Conservation (phyloP, 1,140 invertebrate species). For the Halictus rubicundus region DNA sequence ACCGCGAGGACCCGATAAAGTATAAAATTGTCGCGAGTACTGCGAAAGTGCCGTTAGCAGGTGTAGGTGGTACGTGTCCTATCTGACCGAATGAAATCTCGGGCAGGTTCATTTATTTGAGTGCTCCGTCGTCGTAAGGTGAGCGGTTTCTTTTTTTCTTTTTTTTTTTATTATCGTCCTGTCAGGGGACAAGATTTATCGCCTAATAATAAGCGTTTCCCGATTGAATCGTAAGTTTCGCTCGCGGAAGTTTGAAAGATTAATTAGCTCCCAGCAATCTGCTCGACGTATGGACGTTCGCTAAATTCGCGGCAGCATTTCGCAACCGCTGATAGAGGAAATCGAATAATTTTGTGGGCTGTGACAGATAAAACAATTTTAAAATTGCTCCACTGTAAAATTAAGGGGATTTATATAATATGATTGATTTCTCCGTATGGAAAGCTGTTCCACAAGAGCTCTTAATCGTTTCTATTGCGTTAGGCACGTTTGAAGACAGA, state of each 20-base stretch:
- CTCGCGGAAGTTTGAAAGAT: background rate
- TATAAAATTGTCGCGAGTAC: conserved; percentile 47
- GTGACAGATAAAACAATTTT: too few species aligned
- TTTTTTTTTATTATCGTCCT: conserved; percentile 21
- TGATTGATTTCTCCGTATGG: too few species aligned
- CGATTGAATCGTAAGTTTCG: background rate
- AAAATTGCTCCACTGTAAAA: too few species aligned
- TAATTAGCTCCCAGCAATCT: background rate
- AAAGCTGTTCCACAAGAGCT: too few species aligned
- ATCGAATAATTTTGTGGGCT: too few species aligned
- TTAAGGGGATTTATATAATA: too few species aligned
- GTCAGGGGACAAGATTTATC: background rate
- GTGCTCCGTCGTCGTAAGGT: conserved; percentile 36
- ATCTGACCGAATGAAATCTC: conserved; percentile 54
- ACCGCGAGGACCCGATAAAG: conserved; percentile 47
- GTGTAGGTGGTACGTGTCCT: conserved; percentile 36
- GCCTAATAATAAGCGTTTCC: background rate
- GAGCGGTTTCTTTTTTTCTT: background rate
- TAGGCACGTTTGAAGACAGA: too few species aligned
- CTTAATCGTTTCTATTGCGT: too few species aligned
- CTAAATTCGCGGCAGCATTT: too few species aligned
- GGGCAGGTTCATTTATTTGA: conserved; percentile 57
- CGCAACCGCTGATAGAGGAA: too few species aligned
- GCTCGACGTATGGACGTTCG: too few species aligned
- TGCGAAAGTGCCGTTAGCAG: conserved; percentile 36